A percentile compares a stretch with the other conserved stretches of the same genome.
These are phyloP conservation scores for Trachelipus rathkii DNA, from an alignment of 1,140 invertebrate genomes.

Conservation along the genomic window DNA sequence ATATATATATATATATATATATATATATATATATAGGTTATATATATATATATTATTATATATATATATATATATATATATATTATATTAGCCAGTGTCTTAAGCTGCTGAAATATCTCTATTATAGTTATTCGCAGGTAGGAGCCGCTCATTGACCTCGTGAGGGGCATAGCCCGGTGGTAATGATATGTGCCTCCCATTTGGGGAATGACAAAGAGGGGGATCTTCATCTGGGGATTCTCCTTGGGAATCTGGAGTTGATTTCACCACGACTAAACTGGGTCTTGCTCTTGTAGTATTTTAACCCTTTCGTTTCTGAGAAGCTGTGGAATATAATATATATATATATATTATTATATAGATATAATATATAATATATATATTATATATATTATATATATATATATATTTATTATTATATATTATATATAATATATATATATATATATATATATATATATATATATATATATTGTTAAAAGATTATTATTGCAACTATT, in stretches of 20 bases:
- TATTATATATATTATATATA: no score
- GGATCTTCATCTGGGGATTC: not conserved
- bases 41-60: slow-evolving; percentile 12
- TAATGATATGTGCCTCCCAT: not conserved
- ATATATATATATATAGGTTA: not conserved
- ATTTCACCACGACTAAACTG: slow-evolving; percentile 26
- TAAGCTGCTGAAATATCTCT: not conserved
- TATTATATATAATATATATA: no score
- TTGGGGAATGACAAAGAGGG: not conserved
- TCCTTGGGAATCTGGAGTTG: not conserved
- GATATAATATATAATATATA: no score
- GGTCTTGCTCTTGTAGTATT: not conserved
- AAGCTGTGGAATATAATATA: not conserved
- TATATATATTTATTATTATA: no score
- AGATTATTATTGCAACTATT: no score
- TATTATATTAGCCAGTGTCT: not conserved
- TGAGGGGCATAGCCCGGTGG: not conserved
- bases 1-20: slow-evolving; percentile 10
- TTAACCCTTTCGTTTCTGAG: not conserved
- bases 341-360: not conserved
- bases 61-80: slow-evolving; percentile 13
- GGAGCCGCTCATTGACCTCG: not conserved
- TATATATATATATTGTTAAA: no score
- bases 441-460: no score
- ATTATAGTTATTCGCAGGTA: not conserved